phyloP scores from a whole-genome alignment of 2,888 invertebrate genomes.

The Macroteleia sp. region DNA sequence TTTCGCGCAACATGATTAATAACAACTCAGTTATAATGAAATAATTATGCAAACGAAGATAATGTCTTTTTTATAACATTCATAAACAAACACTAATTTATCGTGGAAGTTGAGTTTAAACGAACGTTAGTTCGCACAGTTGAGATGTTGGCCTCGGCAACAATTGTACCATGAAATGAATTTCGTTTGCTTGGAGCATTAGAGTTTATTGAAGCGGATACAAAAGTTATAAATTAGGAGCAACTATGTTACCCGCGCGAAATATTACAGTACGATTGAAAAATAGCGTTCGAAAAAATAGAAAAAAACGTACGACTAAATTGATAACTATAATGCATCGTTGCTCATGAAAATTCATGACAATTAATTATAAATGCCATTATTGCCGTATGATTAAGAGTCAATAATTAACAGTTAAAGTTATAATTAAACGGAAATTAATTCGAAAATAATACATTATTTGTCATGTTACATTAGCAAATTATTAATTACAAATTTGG shows the following conservation, averaged over 20 bases:
- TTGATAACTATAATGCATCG: constrained; percentile 25
- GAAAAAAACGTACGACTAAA: constrained; percentile 24
- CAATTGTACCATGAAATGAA: constrained; percentile 51
- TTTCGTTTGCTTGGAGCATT: constrained; percentile 36
- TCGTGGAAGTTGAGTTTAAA: constrained; percentile 14
- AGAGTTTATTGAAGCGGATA: constrained; percentile 40
- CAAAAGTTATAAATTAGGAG: constrained; percentile 47
- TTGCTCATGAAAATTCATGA: constrained; percentile 35
- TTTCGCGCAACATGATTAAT: background rate
- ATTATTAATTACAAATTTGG: constrained; percentile 47
- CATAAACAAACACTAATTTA: constrained; percentile 24
- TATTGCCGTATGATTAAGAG: constrained; percentile 40
- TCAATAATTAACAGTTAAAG: constrained; percentile 47
- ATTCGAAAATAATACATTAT: constrained; percentile 51
- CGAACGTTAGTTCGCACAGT: constrained; percentile 21
- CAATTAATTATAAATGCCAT: constrained; percentile 47
- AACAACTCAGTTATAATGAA: background rate
- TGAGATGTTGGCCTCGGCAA: constrained; percentile 38
- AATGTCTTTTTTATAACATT: constrained; percentile 5
- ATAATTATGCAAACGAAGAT: background rate
- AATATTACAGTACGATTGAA: constrained; percentile 24
- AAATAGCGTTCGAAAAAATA: too few species aligned
- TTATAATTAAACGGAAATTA: constrained; percentile 51
- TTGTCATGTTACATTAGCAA: constrained; percentile 34
- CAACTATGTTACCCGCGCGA: constrained; percentile 12